phyloP scores from a whole-genome alignment of 2,113 vertebrate genomes.

The Plectropomus leopardus region DNA sequence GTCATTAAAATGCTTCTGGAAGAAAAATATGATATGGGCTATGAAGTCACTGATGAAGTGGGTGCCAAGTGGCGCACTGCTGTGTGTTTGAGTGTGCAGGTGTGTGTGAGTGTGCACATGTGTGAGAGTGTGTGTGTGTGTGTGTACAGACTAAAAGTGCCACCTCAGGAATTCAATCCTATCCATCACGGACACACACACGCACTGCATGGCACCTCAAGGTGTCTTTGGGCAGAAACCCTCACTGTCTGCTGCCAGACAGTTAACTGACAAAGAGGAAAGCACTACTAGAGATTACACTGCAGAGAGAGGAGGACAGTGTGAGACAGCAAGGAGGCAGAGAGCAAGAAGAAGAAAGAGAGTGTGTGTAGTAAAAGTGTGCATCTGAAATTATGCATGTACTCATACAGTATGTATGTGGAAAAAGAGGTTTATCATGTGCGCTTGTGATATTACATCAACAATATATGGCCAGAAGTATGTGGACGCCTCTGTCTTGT shows the following conservation, averaged over 20 bases:
- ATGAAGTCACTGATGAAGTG: constrained; percentile 73
- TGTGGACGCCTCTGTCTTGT: background rate
- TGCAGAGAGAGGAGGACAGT: constrained; percentile 45
- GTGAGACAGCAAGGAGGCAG: constrained; percentile 22
- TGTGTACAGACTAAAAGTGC: constrained; percentile 20
- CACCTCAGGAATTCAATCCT: constrained; percentile 35
- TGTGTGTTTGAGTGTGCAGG: constrained; percentile 21
- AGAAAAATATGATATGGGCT: constrained; percentile 57
- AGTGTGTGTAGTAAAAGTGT: constrained; percentile 9
- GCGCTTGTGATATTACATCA: constrained; percentile 6
- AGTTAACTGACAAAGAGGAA: constrained; percentile 66
- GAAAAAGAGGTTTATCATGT: constrained; percentile 13
- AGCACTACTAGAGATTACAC: constrained; percentile 75
- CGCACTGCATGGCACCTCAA: constrained; percentile 76
- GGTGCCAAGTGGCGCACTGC: constrained; percentile 60
- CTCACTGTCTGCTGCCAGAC: constrained; percentile 70
- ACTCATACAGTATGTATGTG: constrained; percentile 23
- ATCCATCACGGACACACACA: constrained; percentile 38
- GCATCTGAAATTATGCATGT: constrained; percentile 23
- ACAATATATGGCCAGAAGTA: background rate
- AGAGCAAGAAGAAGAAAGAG: background rate
- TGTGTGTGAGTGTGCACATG: constrained; percentile 44
- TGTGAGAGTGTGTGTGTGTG: constrained; percentile 25
- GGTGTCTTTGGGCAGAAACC: constrained; percentile 83
- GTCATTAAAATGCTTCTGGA: constrained; percentile 64